These are phyloP conservation scores for Tholera decimalis DNA, from an alignment of 2,888 invertebrate genomes.

Conservation along the genomic window DNA sequence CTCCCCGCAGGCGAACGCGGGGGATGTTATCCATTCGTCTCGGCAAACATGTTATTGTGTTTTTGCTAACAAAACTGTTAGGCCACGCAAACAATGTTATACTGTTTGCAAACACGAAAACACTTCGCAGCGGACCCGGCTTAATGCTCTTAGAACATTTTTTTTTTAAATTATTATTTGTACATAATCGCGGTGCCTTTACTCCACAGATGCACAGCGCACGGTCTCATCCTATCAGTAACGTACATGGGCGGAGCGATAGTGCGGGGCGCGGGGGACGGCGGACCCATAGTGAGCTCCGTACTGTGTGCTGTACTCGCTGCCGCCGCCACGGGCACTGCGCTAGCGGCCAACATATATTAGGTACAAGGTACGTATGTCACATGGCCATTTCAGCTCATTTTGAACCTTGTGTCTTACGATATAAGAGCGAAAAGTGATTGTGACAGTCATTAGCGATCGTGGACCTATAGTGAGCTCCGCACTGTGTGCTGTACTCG, in stretches of 20 bases:
- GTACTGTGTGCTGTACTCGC: slow-evolving; percentile 58
- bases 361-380: slow-evolving; percentile 53
- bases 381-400: too few relatives aligned
- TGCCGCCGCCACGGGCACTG: slow-evolving; percentile 68
- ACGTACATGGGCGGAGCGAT: slow-evolving; percentile 88
- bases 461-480: too few relatives aligned
- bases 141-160: too few relatives aligned
- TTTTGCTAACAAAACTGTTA: too few relatives aligned
- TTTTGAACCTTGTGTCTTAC: neutral
- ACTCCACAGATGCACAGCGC: slow-evolving; percentile 89
- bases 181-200: neutral
- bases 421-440: neutral
- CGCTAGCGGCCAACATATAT: slow-evolving; percentile 38
- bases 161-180: too few relatives aligned
- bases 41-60: too few relatives aligned
- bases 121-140: too few relatives aligned
- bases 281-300: slow-evolving; percentile 68
- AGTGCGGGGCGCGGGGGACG: slow-evolving; percentile 81
- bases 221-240: slow-evolving; percentile 90
- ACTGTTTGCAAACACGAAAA: too few relatives aligned
- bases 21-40: too few relatives aligned
- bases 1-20: too few relatives aligned
- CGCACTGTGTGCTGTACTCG: slow-evolving; percentile 66
- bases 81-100: too few relatives aligned
- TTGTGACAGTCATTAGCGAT: too few relatives aligned